These are phyloP conservation scores for Acanthisitta chloris DNA, from an alignment of 2,113 vertebrate species.

Conservation along the genomic window DNA sequence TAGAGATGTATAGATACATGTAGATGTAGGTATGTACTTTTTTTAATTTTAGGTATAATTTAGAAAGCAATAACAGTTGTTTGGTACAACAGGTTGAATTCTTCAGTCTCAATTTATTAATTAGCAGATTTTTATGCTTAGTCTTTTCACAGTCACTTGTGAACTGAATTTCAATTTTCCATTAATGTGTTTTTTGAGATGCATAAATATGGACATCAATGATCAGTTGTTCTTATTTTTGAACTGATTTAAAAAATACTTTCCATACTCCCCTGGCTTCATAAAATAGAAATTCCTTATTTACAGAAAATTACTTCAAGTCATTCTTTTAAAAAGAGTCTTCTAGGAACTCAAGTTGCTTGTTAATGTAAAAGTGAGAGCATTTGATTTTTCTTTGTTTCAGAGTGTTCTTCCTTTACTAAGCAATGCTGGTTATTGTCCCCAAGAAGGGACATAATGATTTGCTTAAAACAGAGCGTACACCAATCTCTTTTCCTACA, in stretches of 20 bases:
- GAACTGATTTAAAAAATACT: background rate
- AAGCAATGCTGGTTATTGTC: background rate
- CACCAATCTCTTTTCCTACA: background rate
- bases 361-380: background rate
- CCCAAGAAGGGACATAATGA: background rate
- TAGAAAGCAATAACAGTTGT: background rate
- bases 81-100: background rate
- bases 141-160: background rate
- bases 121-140: background rate
- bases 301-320: background rate
- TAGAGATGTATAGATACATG: background rate
- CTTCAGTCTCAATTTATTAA: background rate
- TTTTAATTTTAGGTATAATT: background rate
- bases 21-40: background rate
- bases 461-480: conserved; percentile 4
- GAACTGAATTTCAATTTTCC: background rate
- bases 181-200: background rate
- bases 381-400: background rate
- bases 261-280: background rate
- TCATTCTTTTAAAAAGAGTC: background rate
- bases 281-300: background rate
- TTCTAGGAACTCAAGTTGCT: background rate
- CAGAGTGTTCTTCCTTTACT: background rate
- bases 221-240: background rate
- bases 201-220: background rate